Base-by-base conservation (phyloP, 2,888 invertebrate genomes). In the Polylopha cassiicola region DNA sequence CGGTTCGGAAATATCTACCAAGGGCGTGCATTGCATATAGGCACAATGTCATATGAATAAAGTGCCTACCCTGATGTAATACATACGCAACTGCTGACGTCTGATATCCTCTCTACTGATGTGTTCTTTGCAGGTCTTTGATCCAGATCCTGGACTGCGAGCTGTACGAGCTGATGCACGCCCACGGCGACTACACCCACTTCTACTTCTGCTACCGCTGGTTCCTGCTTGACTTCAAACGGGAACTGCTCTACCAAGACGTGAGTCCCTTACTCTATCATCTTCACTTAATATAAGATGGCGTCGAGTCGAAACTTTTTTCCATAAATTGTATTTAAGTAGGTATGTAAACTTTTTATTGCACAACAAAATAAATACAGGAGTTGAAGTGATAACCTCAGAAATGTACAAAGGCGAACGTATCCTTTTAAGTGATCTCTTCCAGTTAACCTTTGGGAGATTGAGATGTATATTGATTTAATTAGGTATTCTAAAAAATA, bases 171-270 rank as follows among this genome's bases (percentile, higher is more conserved):
- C 85, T 96, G 67, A 97, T 98, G 94, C 95, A 96, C 63, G 93
- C 95, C 33, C 95, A 96, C 72, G 96, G 96, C 0, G 98, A 98
- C 76, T 97, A 96, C 79, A 97, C 97, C 2, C 97, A 98, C 73
- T 96, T 98, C 79, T 98, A 97, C 80, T 98, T 98, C 81, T 97
- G 97, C 76, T 98, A 98, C 75, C 92, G 98, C 24, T 98, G 98
- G 98, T 98, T 98, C 85, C 87, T 98, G 48, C 87, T 98, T 34
- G 98, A 98, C 78, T 98, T 98, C 70, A 98, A 98, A 73, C 85
- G 98, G 67, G 98, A 98, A 73, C 82, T 98, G 50, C 87, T 95
- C 9, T 98, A 98, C 65, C 92, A 95, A 47, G 97, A 98, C 67
- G 95, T 98, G 33, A 78, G 78, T 59, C 14, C 22, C 28, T 6